Evolutionary conservation across 2,113 vertebrate species (phyloP).

Genomic region (Chaenocephalus aceratus): DNA sequence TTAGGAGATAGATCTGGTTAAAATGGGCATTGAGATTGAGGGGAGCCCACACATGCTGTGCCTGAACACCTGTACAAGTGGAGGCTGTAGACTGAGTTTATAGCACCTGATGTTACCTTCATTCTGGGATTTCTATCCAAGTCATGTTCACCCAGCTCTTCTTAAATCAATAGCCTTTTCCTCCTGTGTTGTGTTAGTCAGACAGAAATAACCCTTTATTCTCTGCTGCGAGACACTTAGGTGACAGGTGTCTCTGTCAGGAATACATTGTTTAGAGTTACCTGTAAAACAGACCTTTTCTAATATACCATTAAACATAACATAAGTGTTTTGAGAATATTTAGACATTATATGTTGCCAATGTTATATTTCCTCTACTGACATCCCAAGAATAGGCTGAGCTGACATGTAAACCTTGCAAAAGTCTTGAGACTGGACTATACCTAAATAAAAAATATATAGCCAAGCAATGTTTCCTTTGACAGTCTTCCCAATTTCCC

Average conservation of each 20-base stretch:
- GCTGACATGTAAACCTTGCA: neutral
- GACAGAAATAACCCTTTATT: constrained; percentile 46
- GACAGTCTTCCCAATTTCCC: neutral
- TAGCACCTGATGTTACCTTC: constrained; percentile 22
- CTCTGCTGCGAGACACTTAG: neutral
- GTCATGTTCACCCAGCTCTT: constrained; percentile 46
- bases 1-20: constrained; percentile 16
- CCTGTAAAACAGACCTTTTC: neutral
- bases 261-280: constrained; percentile 16
- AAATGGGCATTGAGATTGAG: constrained; percentile 3
- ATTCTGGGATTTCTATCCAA: constrained; percentile 35
- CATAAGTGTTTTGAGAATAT: neutral
- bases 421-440: constrained; percentile 5
- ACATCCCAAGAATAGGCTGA: neutral
- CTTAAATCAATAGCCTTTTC: constrained; percentile 62
- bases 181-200: constrained; percentile 46
- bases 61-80: constrained; percentile 39
- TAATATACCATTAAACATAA: neutral
- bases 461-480: constrained; percentile 3
- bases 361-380: neutral
- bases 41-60: constrained; percentile 34
- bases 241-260: constrained; percentile 16
- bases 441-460: neutral
- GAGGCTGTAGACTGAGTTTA: constrained; percentile 31
- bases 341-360: neutral